These are phyloP conservation scores for Grammomys dolichurus DNA, from an alignment of 2,113 vertebrate species.

Conservation along the genomic window DNA sequence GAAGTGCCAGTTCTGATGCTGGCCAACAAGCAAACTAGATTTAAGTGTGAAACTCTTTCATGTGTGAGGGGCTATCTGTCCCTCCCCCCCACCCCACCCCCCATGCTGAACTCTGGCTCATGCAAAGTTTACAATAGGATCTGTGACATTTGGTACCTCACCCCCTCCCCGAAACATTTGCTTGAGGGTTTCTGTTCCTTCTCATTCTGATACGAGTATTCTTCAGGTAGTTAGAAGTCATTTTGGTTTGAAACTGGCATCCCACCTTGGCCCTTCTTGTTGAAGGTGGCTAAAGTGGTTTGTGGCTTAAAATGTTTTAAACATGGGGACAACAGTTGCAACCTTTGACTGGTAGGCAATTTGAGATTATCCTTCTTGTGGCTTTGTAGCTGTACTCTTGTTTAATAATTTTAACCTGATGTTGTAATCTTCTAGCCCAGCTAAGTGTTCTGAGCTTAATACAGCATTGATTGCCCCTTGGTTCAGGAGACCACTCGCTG, in stretches of 20 bases:
- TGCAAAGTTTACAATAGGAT: not conserved
- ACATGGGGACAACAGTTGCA: not conserved
- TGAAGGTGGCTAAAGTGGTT: not conserved
- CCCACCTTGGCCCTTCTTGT: not conserved
- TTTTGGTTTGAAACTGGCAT: not conserved
- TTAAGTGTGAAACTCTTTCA: not conserved
- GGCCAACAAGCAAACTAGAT: not conserved
- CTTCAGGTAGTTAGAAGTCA: not conserved
- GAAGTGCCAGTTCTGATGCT: not conserved
- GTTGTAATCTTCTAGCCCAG: not conserved
- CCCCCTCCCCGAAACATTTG: not conserved
- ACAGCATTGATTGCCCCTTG: not conserved
- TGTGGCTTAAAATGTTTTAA: slow-evolving; percentile 17
- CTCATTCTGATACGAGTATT: not conserved
- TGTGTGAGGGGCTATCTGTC: not conserved
- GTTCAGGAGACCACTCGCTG: not conserved
- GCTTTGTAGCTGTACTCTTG: not conserved
- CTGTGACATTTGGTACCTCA: not conserved
- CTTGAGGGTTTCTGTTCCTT: fast-evolving
- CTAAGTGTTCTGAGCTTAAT: not conserved
- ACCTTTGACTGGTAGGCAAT: not conserved
- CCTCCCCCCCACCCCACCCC: not conserved
- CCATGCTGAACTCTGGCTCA: not conserved
- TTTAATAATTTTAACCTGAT: not conserved
- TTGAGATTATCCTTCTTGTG: not conserved